Percentiles rank a stretch among this genome's conserved stretches.
Evolutionary conservation across 1,140 invertebrate genomes (phyloP).

Genomic region (Hetaerina americana): DNA sequence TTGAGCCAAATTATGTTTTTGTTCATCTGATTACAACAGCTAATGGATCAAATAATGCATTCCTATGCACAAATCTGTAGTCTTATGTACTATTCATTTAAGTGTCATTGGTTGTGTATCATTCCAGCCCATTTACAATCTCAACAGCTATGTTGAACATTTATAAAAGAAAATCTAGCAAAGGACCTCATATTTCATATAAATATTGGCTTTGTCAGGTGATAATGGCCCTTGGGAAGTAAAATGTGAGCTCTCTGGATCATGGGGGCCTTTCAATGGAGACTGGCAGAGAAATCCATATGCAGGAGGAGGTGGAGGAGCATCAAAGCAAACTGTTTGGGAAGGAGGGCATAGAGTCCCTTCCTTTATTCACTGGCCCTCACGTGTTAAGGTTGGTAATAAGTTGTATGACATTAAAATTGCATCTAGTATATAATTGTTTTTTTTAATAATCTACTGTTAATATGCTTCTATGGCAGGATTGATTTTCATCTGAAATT

Average conservation of each 20-base stretch:
- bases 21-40: no score
- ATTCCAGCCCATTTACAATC: no score
- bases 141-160: no score
- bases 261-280: slow-evolving; percentile 14
- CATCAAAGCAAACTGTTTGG: slow-evolving; percentile 16
- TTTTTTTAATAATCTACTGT: not conserved
- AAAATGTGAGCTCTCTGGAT: slow-evolving; percentile 16
- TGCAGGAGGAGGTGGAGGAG: slow-evolving; percentile 13
- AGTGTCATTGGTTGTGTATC: no score
- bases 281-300: slow-evolving; percentile 14
- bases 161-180: no score
- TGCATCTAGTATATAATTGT: not conserved
- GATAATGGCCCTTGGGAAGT: slow-evolving; percentile 19
- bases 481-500: no score
- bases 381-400: slow-evolving; percentile 6
- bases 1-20: no score
- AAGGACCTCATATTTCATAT: not conserved
- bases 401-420: not conserved
- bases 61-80: no score
- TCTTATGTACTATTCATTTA: no score
- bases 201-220: no score
- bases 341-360: slow-evolving; percentile 19
- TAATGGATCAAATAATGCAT: no score
- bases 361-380: slow-evolving; percentile 16
- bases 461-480: no score